A percentile compares a stretch with the other conserved stretches of the same genome.
phyloP scores from a whole-genome alignment of 1,140 invertebrate species.

The Gryon sp. region DNA sequence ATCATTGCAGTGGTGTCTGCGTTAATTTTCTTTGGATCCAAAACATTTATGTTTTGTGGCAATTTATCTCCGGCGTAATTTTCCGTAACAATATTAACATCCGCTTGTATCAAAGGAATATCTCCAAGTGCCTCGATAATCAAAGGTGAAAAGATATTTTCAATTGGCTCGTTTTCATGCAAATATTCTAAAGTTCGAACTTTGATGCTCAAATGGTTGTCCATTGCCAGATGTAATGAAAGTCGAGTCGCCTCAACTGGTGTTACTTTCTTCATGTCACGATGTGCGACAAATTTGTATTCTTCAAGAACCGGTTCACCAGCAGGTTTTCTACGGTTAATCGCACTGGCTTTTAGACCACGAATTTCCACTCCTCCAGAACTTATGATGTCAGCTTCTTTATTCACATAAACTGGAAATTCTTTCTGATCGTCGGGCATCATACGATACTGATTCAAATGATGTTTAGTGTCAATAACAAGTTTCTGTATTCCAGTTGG shows the following conservation, averaged over 20 bases:
- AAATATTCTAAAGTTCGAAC: conserved; percentile 87
- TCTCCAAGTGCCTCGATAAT: conserved; percentile 82
- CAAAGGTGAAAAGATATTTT: conserved; percentile 78
- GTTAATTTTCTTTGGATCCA: conserved; percentile 81
- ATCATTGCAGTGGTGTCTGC: conserved; percentile 81
- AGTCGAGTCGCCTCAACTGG: conserved; percentile 80
- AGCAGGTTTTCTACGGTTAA: conserved; percentile 83
- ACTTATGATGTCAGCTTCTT: conserved; percentile 73
- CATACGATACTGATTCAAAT: conserved; percentile 79
- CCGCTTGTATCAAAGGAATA: conserved; percentile 83
- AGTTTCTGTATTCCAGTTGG: conserved; percentile 91
- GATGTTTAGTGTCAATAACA: conserved; percentile 87
- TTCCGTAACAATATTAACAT: conserved; percentile 76
- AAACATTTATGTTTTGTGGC: conserved; percentile 77
- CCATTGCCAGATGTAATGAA: conserved; percentile 86
- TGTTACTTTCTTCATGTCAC: conserved; percentile 62
- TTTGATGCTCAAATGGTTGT: conserved; percentile 85
- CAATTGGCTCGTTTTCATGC: conserved; percentile 78
- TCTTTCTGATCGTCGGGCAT: conserved; percentile 69
- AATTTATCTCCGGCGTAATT: conserved; percentile 72
- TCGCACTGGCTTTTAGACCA: conserved; percentile 89
- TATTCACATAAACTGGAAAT: conserved; percentile 79
- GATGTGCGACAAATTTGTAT: conserved; percentile 85
- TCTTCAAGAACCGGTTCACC: conserved; percentile 86
- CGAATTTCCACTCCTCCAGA: conserved; percentile 91